phyloP scores from a whole-genome alignment of 2,888 invertebrate genomes.

The Phyllotreta cruciferae region DNA sequence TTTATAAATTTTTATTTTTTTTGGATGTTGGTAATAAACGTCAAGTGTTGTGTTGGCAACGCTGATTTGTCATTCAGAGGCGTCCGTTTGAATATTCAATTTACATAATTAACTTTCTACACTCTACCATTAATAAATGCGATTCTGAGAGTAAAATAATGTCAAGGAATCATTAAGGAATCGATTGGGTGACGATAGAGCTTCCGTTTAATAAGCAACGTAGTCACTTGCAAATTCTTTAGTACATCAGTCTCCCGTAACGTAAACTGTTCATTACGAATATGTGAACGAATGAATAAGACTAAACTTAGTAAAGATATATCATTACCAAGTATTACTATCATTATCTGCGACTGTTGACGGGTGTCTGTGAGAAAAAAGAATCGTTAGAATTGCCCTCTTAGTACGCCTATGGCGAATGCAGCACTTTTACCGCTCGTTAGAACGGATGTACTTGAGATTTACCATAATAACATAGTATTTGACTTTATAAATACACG shows the following conservation, averaged over 20 bases:
- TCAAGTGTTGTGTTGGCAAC: no score
- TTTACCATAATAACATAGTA: constrained; percentile 43
- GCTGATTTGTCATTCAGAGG: no score
- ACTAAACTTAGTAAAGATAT: constrained; percentile 4
- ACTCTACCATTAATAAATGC: no score
- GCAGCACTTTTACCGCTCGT: constrained; percentile 39
- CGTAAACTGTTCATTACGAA: constrained; percentile 2
- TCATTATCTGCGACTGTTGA: constrained; percentile 19
- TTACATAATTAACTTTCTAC: no score
- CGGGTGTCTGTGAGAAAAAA: background rate
- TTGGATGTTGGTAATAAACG: no score
- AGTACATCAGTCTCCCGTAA: constrained; percentile 2
- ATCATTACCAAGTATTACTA: constrained; percentile 10
- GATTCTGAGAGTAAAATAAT: background rate
- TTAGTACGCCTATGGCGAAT: constrained; percentile 25
- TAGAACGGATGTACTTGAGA: constrained; percentile 43
- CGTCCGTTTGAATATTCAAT: no score
- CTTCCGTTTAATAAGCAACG: constrained; percentile 1
- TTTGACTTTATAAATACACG: constrained; percentile 42
- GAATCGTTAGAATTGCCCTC: constrained; percentile 24
- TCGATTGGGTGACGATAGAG: background rate
- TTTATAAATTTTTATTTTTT: constrained; percentile 1
- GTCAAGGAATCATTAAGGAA: background rate
- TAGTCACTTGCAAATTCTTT: no score
- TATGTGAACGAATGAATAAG: constrained; percentile 1